Base-by-base conservation (phyloP, 2,113 vertebrate genomes). In the Mungos mungo region DNA sequence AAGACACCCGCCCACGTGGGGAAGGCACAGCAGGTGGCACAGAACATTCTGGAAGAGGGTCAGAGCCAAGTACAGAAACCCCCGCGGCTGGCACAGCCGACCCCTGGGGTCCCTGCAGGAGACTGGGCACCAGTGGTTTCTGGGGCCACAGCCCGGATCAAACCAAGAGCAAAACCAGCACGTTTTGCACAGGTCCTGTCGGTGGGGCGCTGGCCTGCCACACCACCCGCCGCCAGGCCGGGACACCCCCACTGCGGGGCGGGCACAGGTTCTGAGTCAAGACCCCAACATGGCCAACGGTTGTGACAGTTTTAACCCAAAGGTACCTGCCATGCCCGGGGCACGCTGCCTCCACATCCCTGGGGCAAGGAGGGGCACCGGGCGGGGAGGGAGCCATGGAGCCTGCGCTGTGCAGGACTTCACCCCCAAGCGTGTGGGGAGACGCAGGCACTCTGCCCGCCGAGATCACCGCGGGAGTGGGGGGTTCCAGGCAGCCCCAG, bases 181-280 rank as follows among this genome's bases (percentile, higher is more conserved):
- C 23, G 33, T 0, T 0, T 0, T 1, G 38, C n/a, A 5, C 47
- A 35, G 80, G 41, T 4, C 1, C 41, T 11, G 0, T 2, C 69
- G 3, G 27, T 1, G 1, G 8, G 47, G 77, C 2, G 31, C 35
- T 2, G 0, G 9, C 15, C 19, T 29, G 23, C 27, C 29, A 6
- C 7, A 2, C 21, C 33, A 38, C 1, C 54, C 18, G 4, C 68
- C 12, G 1, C 1, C 0, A 65, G 41, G 41, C n/a, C 65, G 3
- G 9, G 29, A 31, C 4, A 31, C 16, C 7, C 9, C 9, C 4
- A 0, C 41, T 1, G 0, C 0, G 11, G 76, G 27, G 14, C 0
- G 0, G 54, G 29, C 0, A 0, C 3, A 29, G 2, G 15, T 71
- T 50, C 92, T 33, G 38, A 65, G 21, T 18, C 60, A 35, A 21